phyloP scores from a whole-genome alignment of 1,140 invertebrate species.

The Centruroides vittatus region DNA sequence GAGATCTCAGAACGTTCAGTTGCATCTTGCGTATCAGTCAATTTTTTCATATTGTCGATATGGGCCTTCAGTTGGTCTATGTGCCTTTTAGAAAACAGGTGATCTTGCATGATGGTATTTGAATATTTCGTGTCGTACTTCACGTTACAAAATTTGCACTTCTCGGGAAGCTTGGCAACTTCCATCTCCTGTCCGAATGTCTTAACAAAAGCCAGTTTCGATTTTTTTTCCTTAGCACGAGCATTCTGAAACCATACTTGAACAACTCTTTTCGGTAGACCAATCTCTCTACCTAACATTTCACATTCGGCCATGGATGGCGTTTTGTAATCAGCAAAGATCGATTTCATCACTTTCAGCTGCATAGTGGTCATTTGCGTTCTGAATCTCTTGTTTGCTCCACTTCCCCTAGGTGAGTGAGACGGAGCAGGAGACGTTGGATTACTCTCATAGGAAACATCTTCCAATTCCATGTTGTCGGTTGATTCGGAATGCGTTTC shows the following conservation, averaged over 20 bases:
- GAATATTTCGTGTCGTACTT: conserved; percentile 78
- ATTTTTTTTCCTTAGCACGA: conserved; percentile 96
- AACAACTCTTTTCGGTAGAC: conserved; percentile 79
- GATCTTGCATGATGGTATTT: conserved; percentile 64
- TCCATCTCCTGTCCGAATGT: conserved; percentile 35
- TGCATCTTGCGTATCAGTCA: conserved; percentile 22
- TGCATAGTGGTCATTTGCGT: conserved; percentile 74
- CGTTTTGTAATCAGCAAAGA: conserved; percentile 92
- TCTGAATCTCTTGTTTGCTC: conserved; percentile 60
- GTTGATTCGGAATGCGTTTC: conserved; percentile 28
- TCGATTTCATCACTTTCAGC: conserved; percentile 86
- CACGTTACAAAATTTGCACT: conserved; percentile 75
- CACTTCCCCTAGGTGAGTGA: conserved; percentile 17
- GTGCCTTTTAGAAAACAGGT: conserved; percentile 79
- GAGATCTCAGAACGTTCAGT: background rate
- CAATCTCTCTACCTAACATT: conserved; percentile 79
- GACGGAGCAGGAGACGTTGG: conserved; percentile 49
- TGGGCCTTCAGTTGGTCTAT: conserved; percentile 63
- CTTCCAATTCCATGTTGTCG: conserved; percentile 26
- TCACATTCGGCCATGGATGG: conserved; percentile 97
- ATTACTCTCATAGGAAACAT: conserved; percentile 49
- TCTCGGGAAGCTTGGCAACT: conserved; percentile 46
- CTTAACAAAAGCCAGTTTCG: conserved; percentile 46
- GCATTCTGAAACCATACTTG: conserved; percentile 99
- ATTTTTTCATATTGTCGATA: conserved; percentile 40